Conservation (phyloP, 1,140 invertebrate genomes). For the Notospermus geniculatus region DNA sequence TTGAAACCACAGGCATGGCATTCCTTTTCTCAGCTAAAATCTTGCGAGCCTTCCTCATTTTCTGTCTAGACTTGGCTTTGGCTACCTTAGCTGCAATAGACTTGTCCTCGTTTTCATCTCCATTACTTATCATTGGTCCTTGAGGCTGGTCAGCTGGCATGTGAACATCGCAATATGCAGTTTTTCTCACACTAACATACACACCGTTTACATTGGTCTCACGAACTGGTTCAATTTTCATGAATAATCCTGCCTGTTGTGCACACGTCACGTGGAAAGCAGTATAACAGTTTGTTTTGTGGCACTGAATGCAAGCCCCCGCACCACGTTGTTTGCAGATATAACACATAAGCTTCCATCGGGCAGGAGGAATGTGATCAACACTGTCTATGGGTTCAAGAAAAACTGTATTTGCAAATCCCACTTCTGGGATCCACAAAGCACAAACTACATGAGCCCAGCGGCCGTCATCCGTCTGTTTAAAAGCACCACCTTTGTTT, state of each 20-base stretch:
- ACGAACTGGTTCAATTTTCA: conserved; percentile 84
- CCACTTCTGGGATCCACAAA: conserved; percentile 97
- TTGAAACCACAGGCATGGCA: conserved; percentile 84
- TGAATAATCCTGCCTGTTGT: conserved; percentile 89
- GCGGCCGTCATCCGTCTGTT: conserved; percentile 91
- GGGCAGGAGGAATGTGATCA: conserved; percentile 88
- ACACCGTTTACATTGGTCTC: conserved; percentile 40
- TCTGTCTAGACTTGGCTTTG: conserved; percentile 61
- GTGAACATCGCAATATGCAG: conserved; percentile 93
- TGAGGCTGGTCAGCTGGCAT: conserved; percentile 65
- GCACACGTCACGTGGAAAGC: conserved; percentile 99
- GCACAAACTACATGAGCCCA: conserved; percentile 99
- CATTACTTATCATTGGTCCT: conserved; percentile 32
- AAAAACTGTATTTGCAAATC: conserved; percentile 88
- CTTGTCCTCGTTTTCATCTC: conserved; percentile 48
- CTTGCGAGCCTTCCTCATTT: conserved; percentile 77
- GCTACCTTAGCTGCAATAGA: conserved; percentile 55
- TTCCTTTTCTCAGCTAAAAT: conserved; percentile 81
- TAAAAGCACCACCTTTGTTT: conserved; percentile 96
- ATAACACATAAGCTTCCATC: conserved; percentile 93
- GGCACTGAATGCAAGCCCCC: conserved; percentile 98
- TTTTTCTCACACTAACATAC: conserved; percentile 80
- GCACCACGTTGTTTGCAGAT: conserved; percentile 92
- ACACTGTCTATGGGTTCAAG: conserved; percentile 96
- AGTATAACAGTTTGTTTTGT: conserved; percentile 92